phyloP scores from a whole-genome alignment of 2,113 vertebrate species.

The Numenius arquata region DNA sequence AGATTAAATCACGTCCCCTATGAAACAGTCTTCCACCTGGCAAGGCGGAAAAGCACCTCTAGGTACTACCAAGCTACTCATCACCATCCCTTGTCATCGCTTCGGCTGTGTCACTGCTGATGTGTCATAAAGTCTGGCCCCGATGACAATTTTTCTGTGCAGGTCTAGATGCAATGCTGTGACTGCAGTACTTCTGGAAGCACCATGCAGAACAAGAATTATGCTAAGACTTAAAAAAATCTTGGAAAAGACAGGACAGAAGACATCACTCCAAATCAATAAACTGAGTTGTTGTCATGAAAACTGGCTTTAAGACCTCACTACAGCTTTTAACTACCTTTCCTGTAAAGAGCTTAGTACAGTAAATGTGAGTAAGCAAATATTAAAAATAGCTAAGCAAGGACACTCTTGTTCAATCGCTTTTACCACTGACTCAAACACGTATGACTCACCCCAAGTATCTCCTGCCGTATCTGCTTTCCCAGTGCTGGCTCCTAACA shows the following conservation, averaged over 20 bases:
- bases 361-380: conserved; percentile 57
- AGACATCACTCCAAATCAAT: background rate
- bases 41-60: background rate
- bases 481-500: background rate
- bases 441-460: background rate
- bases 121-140: rapidly evolving
- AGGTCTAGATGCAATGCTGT: too few species aligned
- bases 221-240: background rate
- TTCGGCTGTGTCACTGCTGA: background rate
- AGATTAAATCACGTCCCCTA: rapidly evolving
- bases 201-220: background rate
- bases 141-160: rapidly evolving
- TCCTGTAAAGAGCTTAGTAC: conserved; percentile 23
- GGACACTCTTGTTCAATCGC: background rate
- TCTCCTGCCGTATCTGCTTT: background rate
- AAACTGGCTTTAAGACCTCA: background rate
- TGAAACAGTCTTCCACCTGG: background rate
- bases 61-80: background rate
- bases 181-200: background rate
- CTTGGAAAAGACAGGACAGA: background rate
- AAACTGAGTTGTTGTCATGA: background rate
- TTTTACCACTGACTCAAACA: background rate
- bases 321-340: background rate
- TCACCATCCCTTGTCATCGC: rapidly evolving
- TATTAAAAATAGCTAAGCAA: conserved; percentile 46